Base-by-base conservation (phyloP, 2,113 vertebrate species). In the Perccottus glenii region DNA sequence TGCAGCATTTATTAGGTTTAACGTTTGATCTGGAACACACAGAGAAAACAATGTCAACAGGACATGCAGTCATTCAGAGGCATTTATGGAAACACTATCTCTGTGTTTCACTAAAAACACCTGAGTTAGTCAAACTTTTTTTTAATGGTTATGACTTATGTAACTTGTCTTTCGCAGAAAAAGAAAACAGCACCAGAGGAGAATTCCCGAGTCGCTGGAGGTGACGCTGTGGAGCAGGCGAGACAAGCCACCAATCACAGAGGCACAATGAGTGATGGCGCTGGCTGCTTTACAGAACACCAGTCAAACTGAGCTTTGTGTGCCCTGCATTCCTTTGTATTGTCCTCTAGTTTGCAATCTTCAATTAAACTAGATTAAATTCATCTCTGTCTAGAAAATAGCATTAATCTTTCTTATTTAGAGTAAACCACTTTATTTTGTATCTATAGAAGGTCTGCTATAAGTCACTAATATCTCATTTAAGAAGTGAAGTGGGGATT, bases 261-360 rank as follows among this genome's bases (percentile, higher is more conserved):
- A 60, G 60, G 73, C 81, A 89, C 87, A 89, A 85, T 90, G 86
- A 87, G 70, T 32, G 81, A 81, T 88, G 81, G 65, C 83, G 61
- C 80, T 82, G 83, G 85, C 86, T 61, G 78, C 70, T 70, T 82
- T 87, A 87, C 87, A 84, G 83, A 69, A 87, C 86, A 91, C 91
- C 90, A 89, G 73, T 90, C 85, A 89, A 86, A 81, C 69, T 15
- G 47, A 75, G 86, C 86, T 84, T 87, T 90, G 88, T 87, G 77
- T 14, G 70, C 8, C 1, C 55, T 47, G 61, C 70, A 85, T 88
- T 90, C 87, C 87, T 80, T 59, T 40, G 55, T 14, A 78, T 79
- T 78, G 80, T 80, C 49, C 60, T 64, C 33, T 33, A 55, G 46
- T 67, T 61, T 60, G 27, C 32, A 15, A 43, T 60, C 56, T n/a